phyloP scores from a whole-genome alignment of 2,113 vertebrate species.

The Poeciliopsis prolifica region DNA sequence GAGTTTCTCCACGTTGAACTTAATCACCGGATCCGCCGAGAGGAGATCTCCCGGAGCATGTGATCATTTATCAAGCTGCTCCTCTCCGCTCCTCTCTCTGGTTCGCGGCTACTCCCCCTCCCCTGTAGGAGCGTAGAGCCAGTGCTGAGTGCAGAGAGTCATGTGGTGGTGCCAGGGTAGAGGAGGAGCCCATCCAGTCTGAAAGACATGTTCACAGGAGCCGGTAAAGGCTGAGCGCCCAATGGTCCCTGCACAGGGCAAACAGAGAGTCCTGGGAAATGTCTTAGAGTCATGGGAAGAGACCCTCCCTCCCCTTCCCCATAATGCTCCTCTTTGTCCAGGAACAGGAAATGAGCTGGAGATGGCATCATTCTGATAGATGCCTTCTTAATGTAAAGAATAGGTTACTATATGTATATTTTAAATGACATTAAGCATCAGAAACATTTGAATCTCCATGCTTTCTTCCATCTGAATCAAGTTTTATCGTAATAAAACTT shows the following conservation, averaged over 20 bases:
- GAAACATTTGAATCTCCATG: too few relatives aligned
- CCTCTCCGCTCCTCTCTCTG: constrained; percentile 50
- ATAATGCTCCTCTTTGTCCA: constrained; percentile 52
- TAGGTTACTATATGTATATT: too few relatives aligned
- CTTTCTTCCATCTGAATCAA: too few relatives aligned
- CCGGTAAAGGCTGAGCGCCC: constrained; percentile 47
- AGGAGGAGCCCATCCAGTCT: constrained; percentile 54
- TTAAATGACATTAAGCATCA: too few relatives aligned
- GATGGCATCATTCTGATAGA: constrained; percentile 19
- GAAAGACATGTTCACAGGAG: constrained; percentile 64
- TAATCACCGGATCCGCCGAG: constrained; percentile 74
- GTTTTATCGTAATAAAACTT: too few relatives aligned
- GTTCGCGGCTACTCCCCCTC: constrained; percentile 69
- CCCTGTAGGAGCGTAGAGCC: constrained; percentile 43
- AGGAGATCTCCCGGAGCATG: constrained; percentile 72
- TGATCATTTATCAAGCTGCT: constrained; percentile 73
- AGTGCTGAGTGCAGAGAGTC: constrained; percentile 65
- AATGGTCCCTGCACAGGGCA: constrained; percentile 49
- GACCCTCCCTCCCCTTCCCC: not conserved
- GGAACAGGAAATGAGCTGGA: constrained; percentile 54
- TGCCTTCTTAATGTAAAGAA: constrained; percentile 4
- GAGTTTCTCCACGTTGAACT: constrained; percentile 60
- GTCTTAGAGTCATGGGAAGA: constrained; percentile 64
- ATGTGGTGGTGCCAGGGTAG: constrained; percentile 67
- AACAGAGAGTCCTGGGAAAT: constrained; percentile 60